Evolutionary conservation across 2,113 vertebrate species (phyloP), one percentile per base, ranked within the genome.

Genomic region (Coturnix japonica): DNA sequence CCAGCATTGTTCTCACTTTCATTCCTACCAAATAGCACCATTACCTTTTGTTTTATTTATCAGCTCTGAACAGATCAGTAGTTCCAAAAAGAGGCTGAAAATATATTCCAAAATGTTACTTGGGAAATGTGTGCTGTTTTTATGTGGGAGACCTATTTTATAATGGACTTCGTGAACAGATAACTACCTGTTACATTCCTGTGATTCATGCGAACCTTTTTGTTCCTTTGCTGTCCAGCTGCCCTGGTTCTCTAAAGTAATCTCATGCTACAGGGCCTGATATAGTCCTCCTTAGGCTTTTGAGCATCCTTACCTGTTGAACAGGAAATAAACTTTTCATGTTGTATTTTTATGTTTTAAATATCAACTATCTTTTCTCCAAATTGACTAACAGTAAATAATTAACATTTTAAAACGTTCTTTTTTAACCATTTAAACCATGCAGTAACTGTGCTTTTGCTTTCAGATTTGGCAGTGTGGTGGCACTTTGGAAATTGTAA

Each of bases 381-480:
- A 77, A 7, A 18, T 64, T 60, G 20, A 89, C 63, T 11, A 73
- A 30, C 66, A 75, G 18, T 22, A 47, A 61, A 10, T 11, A 21
- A 43, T 43, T 21, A 43, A 59, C 6, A 1, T 43, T 67, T 87
- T 47, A 19, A 67, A 83, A 33, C 13, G 37, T 51, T 8, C 37
- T 37, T 37, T 37, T 69, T n/a, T 19, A 35, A 17, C 1, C 2
- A 31, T 12, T 76, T 26, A 61, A 90, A 35, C 59, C 59, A 3
- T 84, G 31, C 23, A 53, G 7, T 92, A 67, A 89, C 76, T 87
- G 16, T 95, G 85, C 47, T 96, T 0, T 51, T 28, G 0, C 80
- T 94, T 97, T 84, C 96, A 99, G 99, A 99, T 99, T 88, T 99
- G 99, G 99, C 99, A 99, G 93, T 99, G 99, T 81, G 99, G 99